These are phyloP conservation scores for Synergus gifuensis DNA, from an alignment of 2,888 invertebrate genomes.

Conservation along the genomic window DNA sequence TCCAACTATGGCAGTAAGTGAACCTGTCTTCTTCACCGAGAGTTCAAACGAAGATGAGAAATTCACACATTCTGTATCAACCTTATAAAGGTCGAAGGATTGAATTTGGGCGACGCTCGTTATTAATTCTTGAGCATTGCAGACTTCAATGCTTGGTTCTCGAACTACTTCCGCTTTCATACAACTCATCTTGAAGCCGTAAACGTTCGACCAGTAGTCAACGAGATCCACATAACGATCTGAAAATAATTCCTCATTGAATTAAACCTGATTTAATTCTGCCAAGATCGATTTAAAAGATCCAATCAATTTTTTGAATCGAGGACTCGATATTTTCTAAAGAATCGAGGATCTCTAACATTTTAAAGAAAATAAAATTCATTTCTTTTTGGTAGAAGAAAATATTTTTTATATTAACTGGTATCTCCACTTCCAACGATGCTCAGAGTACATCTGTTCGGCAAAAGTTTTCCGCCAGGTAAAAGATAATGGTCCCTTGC, in stretches of 20 bases:
- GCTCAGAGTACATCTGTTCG: conserved; percentile 90
- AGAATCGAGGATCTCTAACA: no score
- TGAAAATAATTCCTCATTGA: conserved; percentile 69
- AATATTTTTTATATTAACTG: conserved; percentile 75
- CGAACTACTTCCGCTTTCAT: conserved; percentile 91
- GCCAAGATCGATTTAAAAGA: no score
- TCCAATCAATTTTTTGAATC: no score
- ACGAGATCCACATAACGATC: conserved; percentile 86
- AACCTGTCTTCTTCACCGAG: conserved; percentile 82
- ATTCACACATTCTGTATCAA: conserved; percentile 85
- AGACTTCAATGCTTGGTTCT: conserved; percentile 86
- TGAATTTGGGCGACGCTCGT: conserved; percentile 73
- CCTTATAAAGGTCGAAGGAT: conserved; percentile 86
- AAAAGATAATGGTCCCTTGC: conserved; percentile 90
- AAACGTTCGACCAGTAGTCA: conserved; percentile 95
- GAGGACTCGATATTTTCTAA: no score
- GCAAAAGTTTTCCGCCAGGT: conserved; percentile 88
- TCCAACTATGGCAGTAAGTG: conserved; percentile 90
- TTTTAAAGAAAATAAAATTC: no score
- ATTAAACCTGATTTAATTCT: conserved; percentile 19
- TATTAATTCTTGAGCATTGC: conserved; percentile 70
- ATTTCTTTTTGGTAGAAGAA: conserved; percentile 17
- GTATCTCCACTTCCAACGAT: conserved; percentile 89
- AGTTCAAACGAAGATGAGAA: conserved; percentile 86
- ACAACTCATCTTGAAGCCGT: conserved; percentile 95